phyloP scores from a whole-genome alignment of 1,140 invertebrate genomes.

The Thalassaphorura encarpata region DNA sequence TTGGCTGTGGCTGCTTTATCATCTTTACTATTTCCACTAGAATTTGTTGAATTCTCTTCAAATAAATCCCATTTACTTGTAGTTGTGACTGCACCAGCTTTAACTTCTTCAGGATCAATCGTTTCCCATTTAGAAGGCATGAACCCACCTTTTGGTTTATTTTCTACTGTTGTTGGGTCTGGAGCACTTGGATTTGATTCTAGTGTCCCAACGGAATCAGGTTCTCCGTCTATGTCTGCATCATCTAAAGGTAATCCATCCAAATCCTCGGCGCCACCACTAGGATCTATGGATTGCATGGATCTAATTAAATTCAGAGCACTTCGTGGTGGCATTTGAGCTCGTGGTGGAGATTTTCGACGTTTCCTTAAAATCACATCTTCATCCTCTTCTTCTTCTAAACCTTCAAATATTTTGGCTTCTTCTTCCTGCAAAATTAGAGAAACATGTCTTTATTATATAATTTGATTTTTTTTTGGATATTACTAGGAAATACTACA shows the following conservation, averaged over 20 bases:
- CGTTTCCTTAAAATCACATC: slow-evolving; percentile 18
- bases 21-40: no score
- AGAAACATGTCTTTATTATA: no score
- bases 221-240: slow-evolving; percentile 73
- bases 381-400: slow-evolving; percentile 21
- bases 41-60: slow-evolving; percentile 45
- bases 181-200: slow-evolving; percentile 39
- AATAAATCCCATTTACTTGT: slow-evolving; percentile 77
- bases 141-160: slow-evolving; percentile 41
- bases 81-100: slow-evolving; percentile 71
- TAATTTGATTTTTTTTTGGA: no score
- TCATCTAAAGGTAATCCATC: slow-evolving; percentile 75
- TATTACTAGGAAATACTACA: no score
- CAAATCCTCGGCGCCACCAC: slow-evolving; percentile 47
- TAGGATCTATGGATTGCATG: slow-evolving; percentile 23
- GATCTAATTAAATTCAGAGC: slow-evolving; percentile 28
- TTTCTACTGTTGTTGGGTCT: slow-evolving; percentile 33
- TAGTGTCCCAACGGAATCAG: slow-evolving; percentile 42
- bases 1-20: slow-evolving; percentile 19
- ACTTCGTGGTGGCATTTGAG: slow-evolving; percentile 28
- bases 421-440: slow-evolving; percentile 23
- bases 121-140: slow-evolving; percentile 93
- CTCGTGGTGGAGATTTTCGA: slow-evolving; percentile 26
- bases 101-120: slow-evolving; percentile 73
- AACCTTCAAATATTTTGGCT: slow-evolving; percentile 25